A percentile compares a stretch with the other conserved stretches of the same genome.
Evolutionary conservation across 2,797 vertebrate genomes (phyloP).

Genomic region (Poeciliopsis turneri): DNA sequence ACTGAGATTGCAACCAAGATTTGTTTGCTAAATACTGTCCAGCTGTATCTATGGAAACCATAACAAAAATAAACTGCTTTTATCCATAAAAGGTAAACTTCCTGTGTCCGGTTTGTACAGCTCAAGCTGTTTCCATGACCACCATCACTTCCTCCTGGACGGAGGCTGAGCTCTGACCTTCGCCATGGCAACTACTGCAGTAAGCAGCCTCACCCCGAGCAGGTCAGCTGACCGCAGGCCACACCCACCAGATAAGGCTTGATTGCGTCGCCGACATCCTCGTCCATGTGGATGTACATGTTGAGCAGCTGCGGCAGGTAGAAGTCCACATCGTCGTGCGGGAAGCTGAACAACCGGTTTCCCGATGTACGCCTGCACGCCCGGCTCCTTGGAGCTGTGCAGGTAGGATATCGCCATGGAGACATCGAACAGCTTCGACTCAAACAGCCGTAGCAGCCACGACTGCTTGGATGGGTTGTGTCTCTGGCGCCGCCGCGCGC

Average conservation of each 20-base stretch:
- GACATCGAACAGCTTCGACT: conserved; percentile 96
- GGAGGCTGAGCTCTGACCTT: not conserved
- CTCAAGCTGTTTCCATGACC: not conserved
- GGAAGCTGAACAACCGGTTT: conserved; percentile 96
- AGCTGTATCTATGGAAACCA: not conserved
- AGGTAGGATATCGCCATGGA: conserved; percentile 99
- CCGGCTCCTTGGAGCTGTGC: conserved; percentile 96
- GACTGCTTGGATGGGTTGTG: conserved; percentile 94
- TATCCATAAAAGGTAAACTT: not conserved
- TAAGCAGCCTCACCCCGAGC: not conserved
- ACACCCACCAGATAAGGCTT: conserved; percentile 90
- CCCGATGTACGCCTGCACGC: conserved; percentile 97
- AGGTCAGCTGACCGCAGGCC: not conserved
- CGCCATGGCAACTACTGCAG: too few relatives aligned
- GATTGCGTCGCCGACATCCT: conserved; percentile 96
- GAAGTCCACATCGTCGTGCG: conserved; percentile 92
- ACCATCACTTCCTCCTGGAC: not conserved
- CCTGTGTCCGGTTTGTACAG: not conserved
- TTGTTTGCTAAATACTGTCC: not conserved
- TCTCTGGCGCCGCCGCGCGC: conserved; percentile 83
- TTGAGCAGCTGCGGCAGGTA: conserved; percentile 96
- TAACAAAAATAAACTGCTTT: not conserved
- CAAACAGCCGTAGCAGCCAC: conserved; percentile 94
- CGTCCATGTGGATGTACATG: conserved; percentile 99
- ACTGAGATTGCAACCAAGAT: too few relatives aligned